Base-by-base conservation (phyloP, 1,140 invertebrate species). In the Drosophila takahashii region DNA sequence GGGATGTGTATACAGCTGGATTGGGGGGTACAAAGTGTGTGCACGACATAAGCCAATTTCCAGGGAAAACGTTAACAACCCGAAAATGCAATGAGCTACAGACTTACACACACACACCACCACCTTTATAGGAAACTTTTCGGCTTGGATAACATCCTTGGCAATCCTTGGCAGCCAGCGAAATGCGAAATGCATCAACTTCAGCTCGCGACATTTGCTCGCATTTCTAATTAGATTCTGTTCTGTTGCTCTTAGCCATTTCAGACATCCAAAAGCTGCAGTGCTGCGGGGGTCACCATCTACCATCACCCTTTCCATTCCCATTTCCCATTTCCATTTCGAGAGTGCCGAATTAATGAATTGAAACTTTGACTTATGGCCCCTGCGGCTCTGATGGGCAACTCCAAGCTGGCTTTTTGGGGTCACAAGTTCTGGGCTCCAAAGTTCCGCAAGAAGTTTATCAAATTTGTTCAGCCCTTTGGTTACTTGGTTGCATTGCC, bases 1-100 rank as follows among this genome's bases (percentile, higher is more conserved):
- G 13, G 36, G 15, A 26, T 37, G 32, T 32, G 29, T 36, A 64
- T 71, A 13, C 10, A 8, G 29, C 8, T 16, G 37, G 13, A 13
- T 4, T 10, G 29, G 6, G 27, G 10, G 16, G 18, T 32, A 45
- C 47, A 69, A 69, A 70, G 48, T 75, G 45, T 77, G 62, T 53
- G 36, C 41, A 58, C 36, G 73, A 70, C 64, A 70, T 77, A 70
- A 77, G 74, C 74, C 74, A 77, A 78, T 79, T 79, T 74, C 39
- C 36, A 41, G 52, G 57, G 32, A 75, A 75, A 75, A 75, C 60
- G 72, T 69, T 70, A 70, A 70, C 71, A 64, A 52, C 34, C 59
- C 53, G 45, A 75, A 74, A 75, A 75, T 66, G 71, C 48, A 73
- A 60, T 73, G 69, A 50, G 29, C 37, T 39, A 9, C 59, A 64